Evolutionary conservation across 2,113 vertebrate species (phyloP).

Genomic region (Thunnus thynnus): DNA sequence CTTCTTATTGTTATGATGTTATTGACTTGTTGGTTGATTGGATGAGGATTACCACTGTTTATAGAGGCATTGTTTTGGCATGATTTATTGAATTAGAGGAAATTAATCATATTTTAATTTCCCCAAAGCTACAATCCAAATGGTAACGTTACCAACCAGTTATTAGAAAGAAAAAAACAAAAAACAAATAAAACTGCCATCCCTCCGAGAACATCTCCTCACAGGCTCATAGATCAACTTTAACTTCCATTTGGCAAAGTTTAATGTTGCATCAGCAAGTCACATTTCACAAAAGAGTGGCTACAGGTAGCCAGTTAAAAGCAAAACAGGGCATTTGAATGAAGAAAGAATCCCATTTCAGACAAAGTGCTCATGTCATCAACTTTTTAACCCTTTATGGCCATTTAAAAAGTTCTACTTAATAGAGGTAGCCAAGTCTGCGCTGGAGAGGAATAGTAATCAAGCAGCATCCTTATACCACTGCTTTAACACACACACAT

Average conservation of each 20-base stretch:
- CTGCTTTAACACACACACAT: not conserved
- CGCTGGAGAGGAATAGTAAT: slow-evolving; percentile 13
- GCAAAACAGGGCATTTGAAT: not conserved
- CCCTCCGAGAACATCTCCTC: not conserved
- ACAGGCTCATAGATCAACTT: slow-evolving; percentile 7
- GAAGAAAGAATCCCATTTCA: slow-evolving; percentile 12
- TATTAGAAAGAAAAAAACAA: not conserved
- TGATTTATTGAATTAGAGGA: not conserved
- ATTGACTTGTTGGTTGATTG: not conserved
- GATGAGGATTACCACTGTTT: not conserved
- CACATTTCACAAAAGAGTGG: not conserved
- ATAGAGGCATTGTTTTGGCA: not conserved
- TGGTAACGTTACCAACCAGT: not conserved
- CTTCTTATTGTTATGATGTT: no score
- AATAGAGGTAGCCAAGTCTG: slow-evolving; percentile 17
- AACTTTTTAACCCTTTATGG: slow-evolving; percentile 42
- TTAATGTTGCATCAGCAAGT: slow-evolving; percentile 34
- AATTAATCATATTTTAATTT: slow-evolving; percentile 11
- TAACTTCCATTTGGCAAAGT: slow-evolving; percentile 35
- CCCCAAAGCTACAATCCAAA: not conserved
- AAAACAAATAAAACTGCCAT: not conserved
- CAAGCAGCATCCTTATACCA: not conserved
- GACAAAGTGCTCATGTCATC: slow-evolving; percentile 36
- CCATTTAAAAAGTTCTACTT: slow-evolving; percentile 13
- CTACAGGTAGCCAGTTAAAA: slow-evolving; percentile 46